These are phyloP conservation scores for Orthonyx spaldingii DNA, from an alignment of 2,113 vertebrate species.

Conservation along the genomic window DNA sequence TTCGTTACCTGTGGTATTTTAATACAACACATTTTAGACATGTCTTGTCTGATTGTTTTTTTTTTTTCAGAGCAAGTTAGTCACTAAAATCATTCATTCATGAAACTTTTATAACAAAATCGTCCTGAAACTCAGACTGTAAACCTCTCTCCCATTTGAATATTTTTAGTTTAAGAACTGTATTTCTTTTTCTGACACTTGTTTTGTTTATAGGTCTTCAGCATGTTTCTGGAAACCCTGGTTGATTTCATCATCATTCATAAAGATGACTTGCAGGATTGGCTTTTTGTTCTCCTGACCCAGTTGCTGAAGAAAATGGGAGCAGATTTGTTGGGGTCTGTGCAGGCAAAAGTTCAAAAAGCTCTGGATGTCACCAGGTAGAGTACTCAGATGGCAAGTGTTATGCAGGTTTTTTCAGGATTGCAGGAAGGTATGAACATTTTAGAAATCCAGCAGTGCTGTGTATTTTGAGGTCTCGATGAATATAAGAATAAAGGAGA, in stretches of 20 bases:
- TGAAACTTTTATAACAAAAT: slow-evolving; percentile 11
- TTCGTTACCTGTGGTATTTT: slow-evolving; percentile 25
- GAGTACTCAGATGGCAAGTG: background rate
- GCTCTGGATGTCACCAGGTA: slow-evolving; percentile 95
- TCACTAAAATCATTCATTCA: slow-evolving; percentile 23
- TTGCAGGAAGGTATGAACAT: background rate
- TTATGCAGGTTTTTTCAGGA: background rate
- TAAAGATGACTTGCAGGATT: slow-evolving; percentile 95
- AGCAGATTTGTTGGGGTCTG: slow-evolving; percentile 93
- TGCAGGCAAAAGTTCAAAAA: slow-evolving; percentile 98
- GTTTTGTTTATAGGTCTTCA: slow-evolving; percentile 84
- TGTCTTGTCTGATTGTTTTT: background rate
- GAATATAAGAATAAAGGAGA: background rate
- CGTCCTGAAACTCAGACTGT: background rate
- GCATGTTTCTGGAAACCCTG: slow-evolving; percentile 98
- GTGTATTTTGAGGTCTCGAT: background rate
- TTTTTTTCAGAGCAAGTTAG: background rate
- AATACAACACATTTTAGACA: background rate
- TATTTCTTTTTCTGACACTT: background rate
- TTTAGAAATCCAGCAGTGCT: background rate
- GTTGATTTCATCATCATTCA: slow-evolving; percentile 97
- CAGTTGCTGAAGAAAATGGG: slow-evolving; percentile 99
- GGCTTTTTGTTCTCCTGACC: slow-evolving; percentile 96
- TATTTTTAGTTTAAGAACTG: background rate
- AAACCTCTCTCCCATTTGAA: background rate